Evolutionary conservation across 2,113 vertebrate species (phyloP), one percentile per base, ranked within the genome.

Genomic region (Dissostichus mawsoni): DNA sequence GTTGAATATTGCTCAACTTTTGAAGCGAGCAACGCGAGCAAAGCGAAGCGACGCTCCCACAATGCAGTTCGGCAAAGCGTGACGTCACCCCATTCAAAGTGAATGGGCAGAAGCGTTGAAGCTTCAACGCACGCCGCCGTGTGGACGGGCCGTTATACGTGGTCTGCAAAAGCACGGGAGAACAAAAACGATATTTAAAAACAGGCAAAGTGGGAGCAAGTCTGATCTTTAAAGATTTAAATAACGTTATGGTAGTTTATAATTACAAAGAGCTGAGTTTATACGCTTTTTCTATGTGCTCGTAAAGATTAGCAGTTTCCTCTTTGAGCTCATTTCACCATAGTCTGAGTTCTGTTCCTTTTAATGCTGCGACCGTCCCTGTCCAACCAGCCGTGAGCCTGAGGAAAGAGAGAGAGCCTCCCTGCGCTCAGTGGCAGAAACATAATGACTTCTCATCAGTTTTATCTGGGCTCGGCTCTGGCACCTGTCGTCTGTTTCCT

Each of bases 401-500:
- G 20, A 52, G 51, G 7, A n/a, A 11, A 5, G 61, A 62, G 55
- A 9, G 9, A 11, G 16, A 6, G 45, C 33, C 8, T 25, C 18
- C 11, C 74, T 53, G 57, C 13, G 44, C 78, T 74, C 65, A 7
- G 53, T 9, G 44, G 16, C 18, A 53, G 64, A 56, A 13, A 66
- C 82, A 87, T 85, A 87, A 78, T 67, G 76, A 67, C 58, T 36
- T 20, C 81, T 82, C 81, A 78, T 89, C 76, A 76, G 76, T 82
- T 87, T 87, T 83, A 90, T 89, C 82, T 69, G 69, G 25, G 67
- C 80, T 80, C 0, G 72, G 68, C 82, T 52, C 11, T 79, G 80
- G 78, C 83, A 84, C 75, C 81, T 84, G 86, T 88, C 83, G 41
- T 86, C 85, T 76, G 80, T 69, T 74, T 83, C 17, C 75, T 25